Conservation (phyloP, 2,888 invertebrate genomes). For the Scaptomyza caliginosa region DNA sequence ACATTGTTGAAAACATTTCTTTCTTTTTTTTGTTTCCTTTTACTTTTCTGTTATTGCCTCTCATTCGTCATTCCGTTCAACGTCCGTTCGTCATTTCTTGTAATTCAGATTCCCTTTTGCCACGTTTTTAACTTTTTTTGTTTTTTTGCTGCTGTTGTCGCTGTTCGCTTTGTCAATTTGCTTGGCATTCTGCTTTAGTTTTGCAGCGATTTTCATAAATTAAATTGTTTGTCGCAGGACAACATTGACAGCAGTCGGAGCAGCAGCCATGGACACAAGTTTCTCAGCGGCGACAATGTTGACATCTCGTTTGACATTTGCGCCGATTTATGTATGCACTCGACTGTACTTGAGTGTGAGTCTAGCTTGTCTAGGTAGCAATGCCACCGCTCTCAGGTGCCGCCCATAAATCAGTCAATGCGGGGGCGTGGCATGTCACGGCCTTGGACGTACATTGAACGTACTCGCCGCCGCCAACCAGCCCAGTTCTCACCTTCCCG, state of each 20-base stretch:
- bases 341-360: constrained; percentile 16
- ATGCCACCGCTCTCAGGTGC: constrained; percentile 15
- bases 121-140: constrained; percentile 15
- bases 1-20: constrained; percentile 41
- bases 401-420: constrained; percentile 56
- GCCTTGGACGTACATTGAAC: constrained; percentile 43
- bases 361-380: constrained; percentile 18
- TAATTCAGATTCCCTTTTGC: constrained; percentile 30
- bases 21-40: constrained; percentile 30
- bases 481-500: not conserved
- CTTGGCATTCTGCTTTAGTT: constrained; percentile 72
- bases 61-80: not conserved
- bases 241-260: constrained; percentile 45
- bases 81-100: constrained; percentile 12
- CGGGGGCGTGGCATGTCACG: constrained; percentile 38
- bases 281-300: constrained; percentile 38
- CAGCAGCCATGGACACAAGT: constrained; percentile 26
- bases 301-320: constrained; percentile 57
- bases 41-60: not conserved
- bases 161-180: constrained; percentile 64
- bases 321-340: constrained; percentile 55
- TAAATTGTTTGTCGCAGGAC: constrained; percentile 77
- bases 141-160: constrained; percentile 16
- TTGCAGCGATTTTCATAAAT: constrained; percentile 75
- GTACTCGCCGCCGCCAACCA: not conserved